These are phyloP conservation scores for Hozukius guyotensis DNA, from an alignment of 2,797 vertebrate species.

Conservation along the genomic window DNA sequence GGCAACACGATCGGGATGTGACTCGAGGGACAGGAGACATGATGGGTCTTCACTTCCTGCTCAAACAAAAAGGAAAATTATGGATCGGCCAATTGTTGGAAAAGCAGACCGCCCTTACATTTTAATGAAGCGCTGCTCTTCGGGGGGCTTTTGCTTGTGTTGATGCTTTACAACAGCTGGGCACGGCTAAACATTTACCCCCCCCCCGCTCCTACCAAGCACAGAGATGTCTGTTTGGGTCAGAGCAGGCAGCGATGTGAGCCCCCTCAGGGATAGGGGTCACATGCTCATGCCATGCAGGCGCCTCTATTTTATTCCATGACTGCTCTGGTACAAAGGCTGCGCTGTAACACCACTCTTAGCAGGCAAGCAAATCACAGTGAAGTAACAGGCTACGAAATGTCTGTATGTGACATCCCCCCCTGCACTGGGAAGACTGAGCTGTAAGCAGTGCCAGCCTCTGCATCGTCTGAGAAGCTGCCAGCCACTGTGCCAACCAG, in stretches of 20 bases:
- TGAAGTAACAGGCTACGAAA: conserved; percentile 10
- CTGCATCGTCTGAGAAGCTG: conserved; percentile 43
- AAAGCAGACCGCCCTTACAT: conserved; percentile 16
- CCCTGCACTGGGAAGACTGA: conserved; percentile 13
- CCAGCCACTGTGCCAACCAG: conserved; percentile 39
- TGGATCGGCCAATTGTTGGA: conserved; percentile 29
- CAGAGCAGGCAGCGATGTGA: neutral
- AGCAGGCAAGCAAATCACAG: conserved; percentile 1
- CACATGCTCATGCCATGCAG: neutral
- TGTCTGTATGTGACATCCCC: conserved; percentile 1
- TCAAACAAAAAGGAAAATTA: conserved; percentile 34
- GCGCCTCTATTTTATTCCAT: neutral
- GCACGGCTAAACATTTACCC: conserved; percentile 1
- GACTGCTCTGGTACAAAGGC: neutral
- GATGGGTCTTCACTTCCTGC: conserved; percentile 22
- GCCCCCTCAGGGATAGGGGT: neutral
- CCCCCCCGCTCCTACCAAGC: neutral
- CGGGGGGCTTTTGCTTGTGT: neutral
- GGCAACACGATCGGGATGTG: conserved; percentile 40
- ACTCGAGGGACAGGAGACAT: conserved; percentile 35
- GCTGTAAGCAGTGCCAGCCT: conserved; percentile 37
- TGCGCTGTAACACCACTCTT: neutral
- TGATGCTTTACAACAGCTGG: conserved; percentile 1
- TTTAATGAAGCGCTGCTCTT: conserved; percentile 28
- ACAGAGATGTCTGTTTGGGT: neutral